Base-by-base conservation (phyloP, 1,140 invertebrate genomes). In the Eupeodes corollae region DNA sequence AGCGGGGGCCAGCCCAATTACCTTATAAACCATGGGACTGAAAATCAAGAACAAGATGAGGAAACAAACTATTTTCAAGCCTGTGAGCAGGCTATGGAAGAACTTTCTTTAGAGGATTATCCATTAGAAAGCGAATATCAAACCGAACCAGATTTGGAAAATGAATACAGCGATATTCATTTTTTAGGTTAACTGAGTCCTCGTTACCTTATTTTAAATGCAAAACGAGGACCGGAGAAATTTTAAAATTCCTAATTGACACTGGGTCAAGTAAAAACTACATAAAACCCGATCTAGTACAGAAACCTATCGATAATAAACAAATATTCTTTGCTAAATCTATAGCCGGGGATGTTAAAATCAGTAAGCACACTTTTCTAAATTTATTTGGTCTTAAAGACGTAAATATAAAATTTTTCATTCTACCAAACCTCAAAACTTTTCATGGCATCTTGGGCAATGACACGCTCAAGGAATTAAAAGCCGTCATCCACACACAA, bases 41-140 rank as follows among this genome's bases (percentile, higher is more conserved):
- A 21, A 19, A 42, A 14, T 6, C 40, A 16, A 11, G 6, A 30
- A 14, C n/a, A n/a, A n/a, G n/a, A 52, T 3, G 12, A 33, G 0
- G 10, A 44, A 31, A 1, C 11, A 10, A 8, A 38, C 10, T 13
- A 34, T 2, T 39, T 26, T 1, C n/a, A 39, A 32, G 30, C n/a
- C n/a, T n/a, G 10, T n/a, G 48, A 41, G 33, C 2, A 18, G 16
- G 13, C 37, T 13, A 11, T 35, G 10, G 19, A 50, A 13, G 45
- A 47, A 8, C 2, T 38, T n/a, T 12, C 46, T 19, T 19, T 11
- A 40, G 6, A 41, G 51, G 53, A 52, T 54, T 54, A 51, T 54
- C 51, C 48, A 45, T 33, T 53, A 49, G 48, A 44, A 2, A 18
- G 42, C 37, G n/a, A n/a, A n/a, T n/a, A n/a, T n/a, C n/a, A n/a